Evolutionary conservation across 2,797 vertebrate genomes (phyloP), one percentile per base, ranked within the genome.

Genomic region (Cryptoblepharus egeriae): DNA sequence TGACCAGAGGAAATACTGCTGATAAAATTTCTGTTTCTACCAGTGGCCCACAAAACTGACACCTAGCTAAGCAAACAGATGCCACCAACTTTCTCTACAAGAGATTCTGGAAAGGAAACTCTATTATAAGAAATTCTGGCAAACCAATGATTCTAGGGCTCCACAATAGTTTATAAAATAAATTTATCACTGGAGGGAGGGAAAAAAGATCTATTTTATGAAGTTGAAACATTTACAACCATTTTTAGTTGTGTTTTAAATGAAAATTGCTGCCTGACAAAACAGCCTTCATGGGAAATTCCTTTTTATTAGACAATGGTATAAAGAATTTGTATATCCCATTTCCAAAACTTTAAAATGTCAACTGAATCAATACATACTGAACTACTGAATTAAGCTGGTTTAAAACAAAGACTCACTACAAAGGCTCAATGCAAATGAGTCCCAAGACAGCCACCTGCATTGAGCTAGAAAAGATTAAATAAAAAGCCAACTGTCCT

Each of bases 261-360:
- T n/a, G n/a, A n/a, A n/a, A n/a, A 71, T 7, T 71, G 28, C 57
- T 71, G 57, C 37, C 68, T 61, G 57, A 61, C n/a, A 32, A 71
- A 71, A 68, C 35, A n/a, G 24, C 32, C 71, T 6, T 3, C 60
- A 61, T 13, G 20, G 26, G 12, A 8, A 37, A 28, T 79, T 79
- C 55, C 52, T 73, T 20, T 69, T 52, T 24, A 28, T 35, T 52
- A 49, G n/a, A 63, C n/a, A n/a, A n/a, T n/a, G n/a, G 8, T 32
- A 42, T 79, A 92, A 35, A n/a, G 45, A 76, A 45, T 71, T 61
- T 12, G 57, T 7, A 16, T 30, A 61, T 71, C 28, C 71, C 20
- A 63, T 72, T 80, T 71, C 57, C 42, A 49, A 45, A 80, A 42
- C 15, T 42, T 30, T 71, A 16, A 77, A 77, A 52, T 16, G 61